Percentiles rank a stretch among this genome's conserved stretches.
phyloP scores from a whole-genome alignment of 2,888 invertebrate species.

The Caenorhabditis sp. region DNA sequence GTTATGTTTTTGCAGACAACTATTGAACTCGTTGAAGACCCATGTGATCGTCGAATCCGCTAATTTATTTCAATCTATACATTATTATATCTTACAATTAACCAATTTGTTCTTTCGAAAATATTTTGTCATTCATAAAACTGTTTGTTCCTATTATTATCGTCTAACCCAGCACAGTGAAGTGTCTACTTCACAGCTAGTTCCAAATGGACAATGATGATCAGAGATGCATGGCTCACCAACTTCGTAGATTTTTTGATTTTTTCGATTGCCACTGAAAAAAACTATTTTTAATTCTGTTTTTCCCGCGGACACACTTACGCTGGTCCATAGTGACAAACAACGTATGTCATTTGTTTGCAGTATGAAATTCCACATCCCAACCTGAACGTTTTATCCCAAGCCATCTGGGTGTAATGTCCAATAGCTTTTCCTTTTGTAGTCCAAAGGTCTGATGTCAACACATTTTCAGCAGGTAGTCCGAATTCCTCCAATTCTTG shows the following conservation, averaged over 20 bases:
- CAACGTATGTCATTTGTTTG: conserved; percentile 50
- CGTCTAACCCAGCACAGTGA: conserved; percentile 37
- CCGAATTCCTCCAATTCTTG: conserved; percentile 53
- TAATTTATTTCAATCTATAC: not conserved
- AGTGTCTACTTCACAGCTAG: conserved; percentile 36
- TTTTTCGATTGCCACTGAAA: conserved; percentile 48
- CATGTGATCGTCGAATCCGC: conserved; percentile 20
- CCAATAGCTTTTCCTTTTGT: conserved; percentile 51
- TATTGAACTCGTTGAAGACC: conserved; percentile 33
- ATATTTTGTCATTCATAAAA: conserved; percentile 5
- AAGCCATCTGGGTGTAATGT: conserved; percentile 55
- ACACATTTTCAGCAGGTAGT: conserved; percentile 45
- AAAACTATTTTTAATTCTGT: not conserved
- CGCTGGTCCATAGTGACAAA: conserved; percentile 55
- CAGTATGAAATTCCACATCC: conserved; percentile 49
- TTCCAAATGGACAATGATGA: conserved; percentile 45
- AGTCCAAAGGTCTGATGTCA: conserved; percentile 44
- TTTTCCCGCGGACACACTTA: conserved; percentile 4
- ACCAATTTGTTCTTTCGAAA: not conserved
- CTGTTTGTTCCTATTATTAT: conserved; percentile 9
- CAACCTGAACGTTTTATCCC: conserved; percentile 46
- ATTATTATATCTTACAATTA: not conserved
- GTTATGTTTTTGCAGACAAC: not conserved
- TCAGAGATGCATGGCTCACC: conserved; percentile 42
- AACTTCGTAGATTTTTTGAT: conserved; percentile 44